Base-by-base conservation (phyloP, 2,888 invertebrate species). In the Philopedon plagiatum region DNA sequence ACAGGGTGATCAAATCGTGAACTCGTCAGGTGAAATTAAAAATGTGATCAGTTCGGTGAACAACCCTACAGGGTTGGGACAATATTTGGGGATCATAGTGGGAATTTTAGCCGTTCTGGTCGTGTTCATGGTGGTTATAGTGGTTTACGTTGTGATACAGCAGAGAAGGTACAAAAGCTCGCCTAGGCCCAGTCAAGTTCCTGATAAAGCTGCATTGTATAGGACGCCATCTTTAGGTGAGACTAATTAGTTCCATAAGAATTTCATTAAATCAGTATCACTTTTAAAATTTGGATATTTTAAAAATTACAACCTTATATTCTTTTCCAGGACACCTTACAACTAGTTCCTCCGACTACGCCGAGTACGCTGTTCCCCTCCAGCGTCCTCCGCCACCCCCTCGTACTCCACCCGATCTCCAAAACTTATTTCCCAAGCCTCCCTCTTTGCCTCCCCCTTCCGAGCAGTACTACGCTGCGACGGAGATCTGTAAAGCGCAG, bases 391-490 rank as follows among this genome's bases (percentile, higher is more conserved):
- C 72, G 62, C 86, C 87, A 75, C 85, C 87, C 73, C 88, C 87
- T 65, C 85, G 87, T 73, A 85, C 83, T 56, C 88, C 87, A 39
- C 89, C 88, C 44, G 84, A 87, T 63, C 81, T 89, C 75, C 89
- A 89, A 80, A 87, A 88, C 81, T 87, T 90, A 82, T 88, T 89
- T 81, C 89, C 89, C 67, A 87, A 90, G 84, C 90, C 89, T 76
- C 90, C 89, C 64, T 88, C 90, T 75, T 88, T 90, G 81, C 91
- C 91, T 75, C 92, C 91, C 67, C 90, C 91, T 44, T 89, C 90
- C 75, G 91, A 91, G 85, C 89, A 91, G 85, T 92, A 92, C 86
- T 92, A 92, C 86, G 91, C 92, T 77, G 90, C 91, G 78, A 90
- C 91, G 75, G 91, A 92, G 85, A 90, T 92, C 80, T 88, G 88